Base-by-base conservation (phyloP, 2,113 vertebrate genomes). In the Paracanthobrama guichenoti region DNA sequence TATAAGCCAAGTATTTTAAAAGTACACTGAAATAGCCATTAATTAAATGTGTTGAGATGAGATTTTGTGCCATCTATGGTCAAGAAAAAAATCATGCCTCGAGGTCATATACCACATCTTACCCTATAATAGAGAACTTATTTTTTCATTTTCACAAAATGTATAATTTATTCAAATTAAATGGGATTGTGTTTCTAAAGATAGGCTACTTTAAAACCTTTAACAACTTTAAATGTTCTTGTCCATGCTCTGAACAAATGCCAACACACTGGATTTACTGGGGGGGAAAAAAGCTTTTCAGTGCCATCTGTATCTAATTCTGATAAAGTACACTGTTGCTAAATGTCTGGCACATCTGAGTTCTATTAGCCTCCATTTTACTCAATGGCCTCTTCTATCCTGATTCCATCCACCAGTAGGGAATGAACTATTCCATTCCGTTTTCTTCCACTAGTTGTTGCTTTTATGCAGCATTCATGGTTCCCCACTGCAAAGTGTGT, bases 381-480 rank as follows among this genome's bases (percentile, higher is more conserved):
- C 74, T 94, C 91, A 48, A 87, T 82, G 83, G 87, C 88, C 86
- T 95, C 94, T 0, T 94, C 88, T 44, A 98, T 92, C 84, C 95
- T 94, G 86, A 92, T 92, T 42, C 96, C 94, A 35, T 97, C 96
- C 89, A 99, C 94, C 77, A 98, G 93, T 28, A 99, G 94, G 2
- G 90, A 92, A 69, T 98, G 96, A 77, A 96, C 90, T 87, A 98
- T 95, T 85, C 96, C 95, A 46, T 93, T 95, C 88, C 91, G 96
- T 81, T 94, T 95, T 91, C 93, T 96, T 14, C 95, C 95, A 18
- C 95, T 96, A 48, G 95, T 96, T 22, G 95, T 92, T 1, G 97
- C 96, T 85, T 96, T 96, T 91, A 99, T 96, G 91, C 91, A 97
- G 89, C 97, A 97, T 62, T 94, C 92, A 44, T 96, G 97, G 20